Conservation (phyloP, 2,113 vertebrate genomes). For the Phylloscopus trochiloides region DNA sequence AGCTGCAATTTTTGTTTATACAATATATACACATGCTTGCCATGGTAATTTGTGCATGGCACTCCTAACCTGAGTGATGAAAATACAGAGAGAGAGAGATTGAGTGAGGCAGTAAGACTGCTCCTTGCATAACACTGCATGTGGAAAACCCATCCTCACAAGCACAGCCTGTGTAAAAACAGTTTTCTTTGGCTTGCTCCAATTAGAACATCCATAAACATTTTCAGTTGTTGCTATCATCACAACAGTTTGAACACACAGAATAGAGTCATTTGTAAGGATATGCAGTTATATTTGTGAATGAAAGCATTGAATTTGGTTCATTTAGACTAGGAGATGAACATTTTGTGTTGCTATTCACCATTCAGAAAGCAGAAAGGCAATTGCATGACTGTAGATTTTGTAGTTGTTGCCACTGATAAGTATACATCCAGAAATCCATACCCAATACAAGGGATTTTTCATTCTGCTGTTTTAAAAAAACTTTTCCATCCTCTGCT, state of each 20-base stretch:
- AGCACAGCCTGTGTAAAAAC: background rate
- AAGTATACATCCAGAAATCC: background rate
- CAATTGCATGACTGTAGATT: background rate
- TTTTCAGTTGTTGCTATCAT: slow-evolving; percentile 7
- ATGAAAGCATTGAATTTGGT: background rate
- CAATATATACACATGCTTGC: background rate
- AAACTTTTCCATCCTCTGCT: background rate
- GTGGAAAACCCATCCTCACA: background rate
- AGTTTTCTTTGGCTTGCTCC: background rate
- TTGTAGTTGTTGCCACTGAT: background rate
- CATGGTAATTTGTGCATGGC: slow-evolving; percentile 8
- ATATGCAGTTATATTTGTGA: slow-evolving; percentile 20
- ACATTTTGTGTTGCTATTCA: background rate
- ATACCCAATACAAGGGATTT: background rate
- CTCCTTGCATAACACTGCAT: background rate
- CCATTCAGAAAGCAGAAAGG: background rate
- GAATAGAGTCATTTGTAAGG: background rate
- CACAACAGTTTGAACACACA: background rate
- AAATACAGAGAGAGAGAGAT: background rate
- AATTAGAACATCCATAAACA: slow-evolving; percentile 12
- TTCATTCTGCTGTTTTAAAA: background rate
- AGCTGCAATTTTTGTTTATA: slow-evolving; percentile 14
- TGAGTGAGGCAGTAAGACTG: background rate
- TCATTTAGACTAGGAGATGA: background rate
- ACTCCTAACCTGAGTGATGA: background rate